phyloP scores from a whole-genome alignment of 2,113 vertebrate genomes.

The Strigops habroptila region DNA sequence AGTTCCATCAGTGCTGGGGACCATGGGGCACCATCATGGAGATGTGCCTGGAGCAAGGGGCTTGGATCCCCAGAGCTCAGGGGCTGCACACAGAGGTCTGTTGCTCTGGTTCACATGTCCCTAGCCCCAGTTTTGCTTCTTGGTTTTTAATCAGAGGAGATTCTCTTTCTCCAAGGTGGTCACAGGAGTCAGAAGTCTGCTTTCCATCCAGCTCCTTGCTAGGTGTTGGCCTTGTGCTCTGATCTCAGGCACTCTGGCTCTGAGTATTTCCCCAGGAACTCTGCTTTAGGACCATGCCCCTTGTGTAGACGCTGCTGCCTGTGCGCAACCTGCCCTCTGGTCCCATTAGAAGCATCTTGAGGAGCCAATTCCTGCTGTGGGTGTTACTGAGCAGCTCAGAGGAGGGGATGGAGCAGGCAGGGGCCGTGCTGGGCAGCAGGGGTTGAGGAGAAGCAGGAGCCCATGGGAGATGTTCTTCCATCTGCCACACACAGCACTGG shows the following conservation, averaged over 20 bases:
- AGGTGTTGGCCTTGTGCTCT: background rate
- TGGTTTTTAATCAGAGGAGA: background rate
- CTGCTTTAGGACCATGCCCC: background rate
- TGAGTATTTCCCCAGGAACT: background rate
- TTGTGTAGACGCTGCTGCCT: background rate
- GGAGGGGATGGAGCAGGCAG: background rate
- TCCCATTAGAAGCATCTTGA: background rate
- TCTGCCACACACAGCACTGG: accelerated
- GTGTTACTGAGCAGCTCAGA: background rate
- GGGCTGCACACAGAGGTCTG: background rate
- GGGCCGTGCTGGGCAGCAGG: background rate
- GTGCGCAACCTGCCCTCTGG: accelerated
- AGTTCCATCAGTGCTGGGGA: background rate
- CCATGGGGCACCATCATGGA: background rate
- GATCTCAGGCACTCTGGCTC: background rate
- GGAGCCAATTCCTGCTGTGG: background rate
- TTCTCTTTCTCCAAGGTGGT: background rate
- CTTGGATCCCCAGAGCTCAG: background rate
- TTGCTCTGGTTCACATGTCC: background rate
- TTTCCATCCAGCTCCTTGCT: background rate
- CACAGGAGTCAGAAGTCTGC: background rate
- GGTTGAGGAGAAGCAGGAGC: background rate
- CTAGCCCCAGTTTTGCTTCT: background rate
- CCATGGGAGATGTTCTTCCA: background rate
- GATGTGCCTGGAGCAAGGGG: background rate